Conservation (phyloP, 92 coral and sea anemone species). For the Phenganax stokvisi region DNA sequence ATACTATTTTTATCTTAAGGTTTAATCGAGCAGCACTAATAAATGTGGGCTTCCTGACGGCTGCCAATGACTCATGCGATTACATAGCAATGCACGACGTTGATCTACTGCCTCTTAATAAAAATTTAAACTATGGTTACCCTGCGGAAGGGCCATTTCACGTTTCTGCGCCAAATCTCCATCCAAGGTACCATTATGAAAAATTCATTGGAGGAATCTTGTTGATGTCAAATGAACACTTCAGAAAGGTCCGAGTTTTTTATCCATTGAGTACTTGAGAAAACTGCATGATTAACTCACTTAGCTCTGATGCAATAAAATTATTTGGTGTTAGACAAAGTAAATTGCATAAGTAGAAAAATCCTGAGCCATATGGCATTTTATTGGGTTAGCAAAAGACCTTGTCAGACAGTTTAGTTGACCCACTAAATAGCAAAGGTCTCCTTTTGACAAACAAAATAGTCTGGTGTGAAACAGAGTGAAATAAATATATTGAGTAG, state of each 20-base stretch:
- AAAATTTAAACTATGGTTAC: conserved; percentile 76
- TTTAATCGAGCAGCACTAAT: conserved; percentile 90
- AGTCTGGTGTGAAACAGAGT: no score
- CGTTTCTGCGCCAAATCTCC: conserved; percentile 83
- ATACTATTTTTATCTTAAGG: conserved; percentile 38
- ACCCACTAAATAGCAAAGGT: not conserved
- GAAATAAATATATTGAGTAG: no score
- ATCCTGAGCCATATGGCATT: no score
- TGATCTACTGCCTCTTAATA: conserved; percentile 80
- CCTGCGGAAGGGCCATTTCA: conserved; percentile 92
- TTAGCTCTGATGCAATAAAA: no score
- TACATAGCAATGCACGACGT: conserved; percentile 98
- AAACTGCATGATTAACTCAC: not conserved
- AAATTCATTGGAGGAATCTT: conserved; percentile 94
- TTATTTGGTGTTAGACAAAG: not conserved
- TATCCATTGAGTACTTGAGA: not conserved
- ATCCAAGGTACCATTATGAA: conserved; percentile 87
- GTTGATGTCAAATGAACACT: conserved; percentile 74
- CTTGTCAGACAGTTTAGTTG: not conserved
- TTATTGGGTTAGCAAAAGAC: no score
- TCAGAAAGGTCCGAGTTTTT: conserved; percentile 67
- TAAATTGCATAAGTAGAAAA: not conserved
- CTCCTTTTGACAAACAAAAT: no score
- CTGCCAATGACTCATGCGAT: conserved; percentile 76
- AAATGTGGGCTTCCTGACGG: conserved; percentile 79